Percentiles rank a stretch among this genome's conserved stretches.
Conservation (phyloP, 1,140 invertebrate genomes). For the Plectrocnemia conspersa region DNA sequence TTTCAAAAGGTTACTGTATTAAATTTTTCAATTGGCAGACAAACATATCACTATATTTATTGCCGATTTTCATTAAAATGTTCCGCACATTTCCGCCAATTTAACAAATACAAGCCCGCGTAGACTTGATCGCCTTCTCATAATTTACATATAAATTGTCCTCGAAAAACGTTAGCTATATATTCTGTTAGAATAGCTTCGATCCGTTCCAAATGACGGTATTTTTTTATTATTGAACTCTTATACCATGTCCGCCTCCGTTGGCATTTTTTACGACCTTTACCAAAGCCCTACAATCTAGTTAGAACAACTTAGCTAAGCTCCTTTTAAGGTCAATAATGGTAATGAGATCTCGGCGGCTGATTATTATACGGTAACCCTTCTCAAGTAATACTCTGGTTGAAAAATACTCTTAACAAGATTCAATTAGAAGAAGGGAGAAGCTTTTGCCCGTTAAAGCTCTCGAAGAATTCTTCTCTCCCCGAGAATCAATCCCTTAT, state of each 20-base stretch:
- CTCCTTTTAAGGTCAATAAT: background rate
- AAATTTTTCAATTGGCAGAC: too few relatives aligned
- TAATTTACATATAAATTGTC: conserved; percentile 8
- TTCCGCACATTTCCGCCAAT: too few relatives aligned
- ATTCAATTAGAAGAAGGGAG: too few relatives aligned
- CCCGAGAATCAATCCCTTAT: too few relatives aligned
- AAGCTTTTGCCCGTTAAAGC: too few relatives aligned
- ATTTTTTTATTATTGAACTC: background rate
- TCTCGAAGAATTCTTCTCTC: too few relatives aligned
- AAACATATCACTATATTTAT: too few relatives aligned
- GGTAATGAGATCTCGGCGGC: background rate
- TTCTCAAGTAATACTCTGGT: background rate
- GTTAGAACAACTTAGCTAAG: background rate
- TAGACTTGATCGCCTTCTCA: background rate
- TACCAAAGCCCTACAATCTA: background rate
- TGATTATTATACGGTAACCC: conserved; percentile 4
- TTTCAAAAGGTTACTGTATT: too few relatives aligned
- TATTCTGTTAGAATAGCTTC: background rate
- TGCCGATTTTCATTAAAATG: too few relatives aligned
- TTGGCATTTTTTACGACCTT: background rate
- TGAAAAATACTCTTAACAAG: background rate
- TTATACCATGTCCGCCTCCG: background rate
- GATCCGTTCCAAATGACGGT: background rate
- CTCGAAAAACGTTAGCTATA: background rate
- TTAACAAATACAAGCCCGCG: background rate